Conservation (phyloP, 1,140 invertebrate species). For the Goniozus legneri region DNA sequence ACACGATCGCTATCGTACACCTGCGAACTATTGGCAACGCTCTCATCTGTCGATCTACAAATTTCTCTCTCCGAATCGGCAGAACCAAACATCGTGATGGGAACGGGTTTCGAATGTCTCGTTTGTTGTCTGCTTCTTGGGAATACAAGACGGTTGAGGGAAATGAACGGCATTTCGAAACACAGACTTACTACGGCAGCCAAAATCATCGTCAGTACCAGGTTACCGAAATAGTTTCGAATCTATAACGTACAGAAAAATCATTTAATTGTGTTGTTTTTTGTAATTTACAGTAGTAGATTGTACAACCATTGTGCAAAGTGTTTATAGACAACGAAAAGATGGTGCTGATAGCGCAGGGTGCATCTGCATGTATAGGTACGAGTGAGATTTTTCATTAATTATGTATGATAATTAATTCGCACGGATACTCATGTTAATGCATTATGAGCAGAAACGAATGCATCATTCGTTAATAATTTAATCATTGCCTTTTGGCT, state of each 20-base stretch:
- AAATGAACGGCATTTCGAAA: constrained; percentile 48
- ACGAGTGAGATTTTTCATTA: no score
- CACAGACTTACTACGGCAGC: constrained; percentile 35
- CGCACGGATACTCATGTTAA: no score
- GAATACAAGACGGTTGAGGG: constrained; percentile 1
- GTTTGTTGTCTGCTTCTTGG: not conserved
- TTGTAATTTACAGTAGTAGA: not conserved
- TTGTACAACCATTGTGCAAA: not conserved
- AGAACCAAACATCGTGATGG: constrained; percentile 17
- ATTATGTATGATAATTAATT: no score
- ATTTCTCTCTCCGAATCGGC: constrained; percentile 19
- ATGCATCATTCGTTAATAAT: no score
- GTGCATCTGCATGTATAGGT: no score
- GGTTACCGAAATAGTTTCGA: constrained; percentile 28
- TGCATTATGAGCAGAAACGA: no score
- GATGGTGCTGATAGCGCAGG: no score
- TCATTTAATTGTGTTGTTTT: not conserved
- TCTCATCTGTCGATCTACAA: constrained; percentile 17
- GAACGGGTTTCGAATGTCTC: no score
- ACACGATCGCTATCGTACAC: not conserved
- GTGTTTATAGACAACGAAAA: not conserved
- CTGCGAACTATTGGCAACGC: not conserved
- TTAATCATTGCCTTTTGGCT: no score
- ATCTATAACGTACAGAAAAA: constrained; percentile 14
- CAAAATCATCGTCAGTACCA: constrained; percentile 30